Percentiles rank a stretch among this genome's conserved stretches.
phyloP scores from a whole-genome alignment of 2,888 invertebrate species.

The Tachystola acroxantha region DNA sequence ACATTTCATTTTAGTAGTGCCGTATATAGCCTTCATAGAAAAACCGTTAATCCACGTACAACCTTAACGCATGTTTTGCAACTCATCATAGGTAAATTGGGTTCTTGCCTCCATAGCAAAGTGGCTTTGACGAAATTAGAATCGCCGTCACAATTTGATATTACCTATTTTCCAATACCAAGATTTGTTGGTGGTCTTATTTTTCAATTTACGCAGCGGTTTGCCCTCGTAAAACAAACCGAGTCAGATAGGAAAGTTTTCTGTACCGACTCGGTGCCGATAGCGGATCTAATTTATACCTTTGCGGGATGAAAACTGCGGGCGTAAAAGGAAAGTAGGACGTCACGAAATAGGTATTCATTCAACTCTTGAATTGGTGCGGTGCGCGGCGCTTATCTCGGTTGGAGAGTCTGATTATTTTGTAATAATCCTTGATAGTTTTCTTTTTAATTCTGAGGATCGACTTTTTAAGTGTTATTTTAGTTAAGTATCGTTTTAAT shows the following conservation, averaged over 20 bases:
- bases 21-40: too few species aligned
- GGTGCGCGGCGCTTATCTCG: too few species aligned
- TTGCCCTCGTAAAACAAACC: slow-evolving; percentile 44
- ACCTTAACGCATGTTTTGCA: too few species aligned
- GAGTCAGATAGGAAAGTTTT: slow-evolving; percentile 43
- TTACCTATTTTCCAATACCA: slow-evolving; percentile 10
- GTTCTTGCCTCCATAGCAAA: too few species aligned
- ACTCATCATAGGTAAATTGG: too few species aligned
- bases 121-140: too few species aligned
- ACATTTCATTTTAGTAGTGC: too few species aligned
- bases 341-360: slow-evolving; percentile 6
- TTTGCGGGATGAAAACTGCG: slow-evolving; percentile 33
- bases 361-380: slow-evolving; percentile 26
- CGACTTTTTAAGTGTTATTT: too few species aligned
- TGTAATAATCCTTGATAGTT: slow-evolving; percentile 12
- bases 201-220: slow-evolving; percentile 49
- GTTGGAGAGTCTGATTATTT: slow-evolving; percentile 32
- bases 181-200: slow-evolving; percentile 18
- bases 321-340: slow-evolving; percentile 29
- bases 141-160: slow-evolving; percentile 11
- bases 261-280: slow-evolving; percentile 36
- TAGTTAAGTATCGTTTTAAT: too few species aligned
- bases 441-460: too few species aligned
- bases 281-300: slow-evolving; percentile 61
- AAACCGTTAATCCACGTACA: too few species aligned